Percentiles rank a stretch among this genome's conserved stretches.
phyloP scores from a whole-genome alignment of 2,113 vertebrate genomes.

The Cairina moschata region DNA sequence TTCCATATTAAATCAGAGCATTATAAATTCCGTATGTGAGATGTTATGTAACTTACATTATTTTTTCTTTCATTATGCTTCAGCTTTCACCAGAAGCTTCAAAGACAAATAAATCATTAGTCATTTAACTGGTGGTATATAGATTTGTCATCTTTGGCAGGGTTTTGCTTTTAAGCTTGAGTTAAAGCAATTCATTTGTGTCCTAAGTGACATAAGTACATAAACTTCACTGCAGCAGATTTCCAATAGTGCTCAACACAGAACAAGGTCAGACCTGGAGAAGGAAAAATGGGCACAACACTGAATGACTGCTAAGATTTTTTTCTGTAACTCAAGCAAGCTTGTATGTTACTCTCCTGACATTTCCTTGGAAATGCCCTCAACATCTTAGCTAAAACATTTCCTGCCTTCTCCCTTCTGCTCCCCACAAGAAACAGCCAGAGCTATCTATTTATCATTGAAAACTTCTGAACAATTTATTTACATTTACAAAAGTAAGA shows the following conservation, averaged over 20 bases:
- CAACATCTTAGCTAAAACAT: not conserved
- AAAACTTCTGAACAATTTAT: conserved; percentile 7
- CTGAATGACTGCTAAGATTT: not conserved
- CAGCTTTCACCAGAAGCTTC: conserved; percentile 22
- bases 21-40: conserved; percentile 16
- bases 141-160: conserved; percentile 6
- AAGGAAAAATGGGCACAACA: not conserved
- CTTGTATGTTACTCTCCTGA: not conserved
- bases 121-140: not conserved
- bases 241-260: not conserved
- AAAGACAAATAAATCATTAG: conserved; percentile 35
- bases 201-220: not conserved
- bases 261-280: not conserved
- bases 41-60: not conserved
- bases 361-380: not conserved
- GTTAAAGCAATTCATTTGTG: conserved; percentile 1
- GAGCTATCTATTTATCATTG: not conserved
- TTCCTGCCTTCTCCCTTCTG: not conserved
- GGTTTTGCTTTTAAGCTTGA: not conserved
- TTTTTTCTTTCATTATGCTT: conserved; percentile 21
- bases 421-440: not conserved
- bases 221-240: not conserved
- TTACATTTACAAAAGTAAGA: not conserved
- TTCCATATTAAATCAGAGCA: not conserved
- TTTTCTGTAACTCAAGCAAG: not conserved